Conservation (phyloP, 1,140 invertebrate genomes). For the Cotesia typhae region DNA sequence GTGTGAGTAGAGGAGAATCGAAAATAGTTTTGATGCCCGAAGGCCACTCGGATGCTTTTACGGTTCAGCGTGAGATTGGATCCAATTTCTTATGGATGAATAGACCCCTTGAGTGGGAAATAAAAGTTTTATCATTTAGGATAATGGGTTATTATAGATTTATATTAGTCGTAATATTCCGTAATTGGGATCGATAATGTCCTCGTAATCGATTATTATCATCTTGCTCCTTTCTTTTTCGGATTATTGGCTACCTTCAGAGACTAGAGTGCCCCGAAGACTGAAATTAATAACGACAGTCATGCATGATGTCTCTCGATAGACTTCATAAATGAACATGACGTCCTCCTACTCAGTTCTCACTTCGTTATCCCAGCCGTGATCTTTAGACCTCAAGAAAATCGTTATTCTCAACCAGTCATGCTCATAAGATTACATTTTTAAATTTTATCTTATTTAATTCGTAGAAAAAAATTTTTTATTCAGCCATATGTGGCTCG, state of each 20-base stretch:
- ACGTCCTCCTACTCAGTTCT: slow-evolving; percentile 62
- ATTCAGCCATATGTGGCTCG: no score
- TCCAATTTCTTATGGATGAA: slow-evolving; percentile 57
- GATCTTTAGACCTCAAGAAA: slow-evolving; percentile 56
- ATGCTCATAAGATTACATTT: no score
- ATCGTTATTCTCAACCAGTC: slow-evolving; percentile 20
- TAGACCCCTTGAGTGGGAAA: slow-evolving; percentile 18
- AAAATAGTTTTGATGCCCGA: no score
- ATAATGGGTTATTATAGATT: no score
- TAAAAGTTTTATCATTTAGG: slow-evolving; percentile 27
- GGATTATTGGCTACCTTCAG: slow-evolving; percentile 55
- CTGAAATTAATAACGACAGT: slow-evolving; percentile 62
- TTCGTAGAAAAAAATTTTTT: no score
- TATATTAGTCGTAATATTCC: not conserved
- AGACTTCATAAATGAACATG: slow-evolving; percentile 53
- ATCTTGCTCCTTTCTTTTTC: not conserved
- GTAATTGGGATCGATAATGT: slow-evolving; percentile 17
- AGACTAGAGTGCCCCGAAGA: slow-evolving; percentile 64
- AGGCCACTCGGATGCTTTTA: not conserved
- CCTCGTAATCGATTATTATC: no score
- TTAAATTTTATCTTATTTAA: no score
- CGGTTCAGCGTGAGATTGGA: slow-evolving; percentile 54
- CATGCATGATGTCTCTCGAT: slow-evolving; percentile 51
- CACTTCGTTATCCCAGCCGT: slow-evolving; percentile 52
- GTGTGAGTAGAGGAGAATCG: no score